Conservation (phyloP, 2,888 invertebrate genomes). For the Andrena fulva region DNA sequence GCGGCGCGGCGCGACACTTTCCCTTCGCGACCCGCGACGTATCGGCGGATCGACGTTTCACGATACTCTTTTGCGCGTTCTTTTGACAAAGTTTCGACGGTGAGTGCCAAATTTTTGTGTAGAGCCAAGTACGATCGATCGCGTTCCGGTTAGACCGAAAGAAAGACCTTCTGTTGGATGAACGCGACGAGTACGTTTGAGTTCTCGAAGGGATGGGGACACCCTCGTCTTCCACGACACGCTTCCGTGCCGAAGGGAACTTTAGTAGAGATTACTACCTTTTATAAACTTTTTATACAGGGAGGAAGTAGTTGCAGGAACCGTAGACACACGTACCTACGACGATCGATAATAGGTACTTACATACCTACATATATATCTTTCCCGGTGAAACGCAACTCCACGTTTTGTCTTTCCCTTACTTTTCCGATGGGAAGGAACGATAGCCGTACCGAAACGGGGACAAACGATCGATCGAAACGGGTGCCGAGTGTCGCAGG, state of each 20-base stretch:
- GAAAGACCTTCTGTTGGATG: not conserved
- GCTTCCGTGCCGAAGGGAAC: conserved; percentile 22
- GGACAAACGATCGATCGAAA: conserved; percentile 29
- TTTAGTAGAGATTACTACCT: conserved; percentile 33
- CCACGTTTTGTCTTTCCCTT: not conserved
- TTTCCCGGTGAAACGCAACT: too few species aligned
- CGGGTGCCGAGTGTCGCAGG: conserved; percentile 21
- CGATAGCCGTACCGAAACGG: not conserved
- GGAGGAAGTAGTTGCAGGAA: conserved; percentile 17
- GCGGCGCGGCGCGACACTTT: not conserved
- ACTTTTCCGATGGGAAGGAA: not conserved
- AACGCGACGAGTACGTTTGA: conserved; percentile 14
- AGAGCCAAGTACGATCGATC: not conserved
- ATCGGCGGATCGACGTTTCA: not conserved
- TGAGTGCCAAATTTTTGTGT: conserved; percentile 27
- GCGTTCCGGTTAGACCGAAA: not conserved
- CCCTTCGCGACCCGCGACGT: not conserved
- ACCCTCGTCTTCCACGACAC: conserved; percentile 56
- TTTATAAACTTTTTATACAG: conserved; percentile 57
- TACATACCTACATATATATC: too few species aligned
- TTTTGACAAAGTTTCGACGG: not conserved
- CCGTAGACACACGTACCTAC: conserved; percentile 17
- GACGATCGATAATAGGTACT: conserved; percentile 12
- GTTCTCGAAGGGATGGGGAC: conserved; percentile 3
- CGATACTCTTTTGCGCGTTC: conserved; percentile 16